Evolutionary conservation across 2,888 invertebrate species (phyloP).

Genomic region (Cantharis lateralis): DNA sequence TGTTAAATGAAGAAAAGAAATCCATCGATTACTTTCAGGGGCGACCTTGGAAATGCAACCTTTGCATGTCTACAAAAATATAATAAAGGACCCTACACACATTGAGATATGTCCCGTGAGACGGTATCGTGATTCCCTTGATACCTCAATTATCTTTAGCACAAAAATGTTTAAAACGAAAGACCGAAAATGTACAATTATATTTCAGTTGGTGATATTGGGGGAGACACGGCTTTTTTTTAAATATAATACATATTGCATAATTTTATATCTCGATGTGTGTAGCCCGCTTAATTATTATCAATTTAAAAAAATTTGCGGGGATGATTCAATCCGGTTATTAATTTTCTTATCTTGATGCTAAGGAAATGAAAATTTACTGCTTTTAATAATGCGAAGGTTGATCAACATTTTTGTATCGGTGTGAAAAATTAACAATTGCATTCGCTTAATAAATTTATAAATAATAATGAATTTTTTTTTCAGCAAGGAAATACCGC

Average conservation of each 20-base stretch:
- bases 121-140: too few species aligned
- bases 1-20: constrained; percentile 21
- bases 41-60: constrained; percentile 19
- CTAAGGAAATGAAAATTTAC: neutral
- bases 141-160: too few species aligned
- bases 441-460: neutral
- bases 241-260: too few species aligned
- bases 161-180: too few species aligned
- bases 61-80: constrained; percentile 20
- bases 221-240: too few species aligned
- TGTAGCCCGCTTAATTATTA: constrained; percentile 6
- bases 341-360: neutral
- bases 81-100: neutral
- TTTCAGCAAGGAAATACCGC: neutral
- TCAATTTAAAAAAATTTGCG: constrained; percentile 6
- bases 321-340: neutral
- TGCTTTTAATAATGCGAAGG: neutral
- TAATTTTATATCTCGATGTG: too few species aligned
- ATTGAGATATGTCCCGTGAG: too few species aligned
- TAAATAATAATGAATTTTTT: neutral
- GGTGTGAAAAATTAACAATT: neutral
- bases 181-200: too few species aligned
- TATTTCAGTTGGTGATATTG: too few species aligned
- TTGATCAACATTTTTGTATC: neutral
- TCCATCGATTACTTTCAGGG: constrained; percentile 20